A percentile compares a stretch with the other conserved stretches of the same genome.
Evolutionary conservation across 1,140 invertebrate species (phyloP).

Genomic region (Lepidostoma basale): DNA sequence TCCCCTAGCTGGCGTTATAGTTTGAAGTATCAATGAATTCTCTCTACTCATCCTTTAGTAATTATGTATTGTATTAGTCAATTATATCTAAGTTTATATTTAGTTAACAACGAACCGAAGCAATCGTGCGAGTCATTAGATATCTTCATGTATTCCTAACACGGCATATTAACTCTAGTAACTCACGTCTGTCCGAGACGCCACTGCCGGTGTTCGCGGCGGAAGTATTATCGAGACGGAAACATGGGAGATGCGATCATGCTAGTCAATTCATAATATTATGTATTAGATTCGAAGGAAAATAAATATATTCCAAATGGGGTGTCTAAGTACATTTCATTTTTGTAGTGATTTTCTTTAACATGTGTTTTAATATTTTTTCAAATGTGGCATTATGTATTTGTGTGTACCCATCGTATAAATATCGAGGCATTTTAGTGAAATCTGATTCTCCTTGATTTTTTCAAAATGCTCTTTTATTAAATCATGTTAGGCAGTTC

Average conservation of each 20-base stretch:
- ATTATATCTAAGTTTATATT: conserved; percentile 36
- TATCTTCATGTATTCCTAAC: conserved; percentile 39
- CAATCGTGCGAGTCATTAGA: conserved; percentile 26
- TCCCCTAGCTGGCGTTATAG: no score
- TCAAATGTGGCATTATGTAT: conserved; percentile 7
- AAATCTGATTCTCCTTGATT: no score
- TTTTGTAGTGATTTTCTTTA: neutral
- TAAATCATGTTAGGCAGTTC: no score
- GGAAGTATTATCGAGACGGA: conserved; percentile 6
- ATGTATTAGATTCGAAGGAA: conserved; percentile 26
- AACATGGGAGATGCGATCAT: conserved; percentile 39
- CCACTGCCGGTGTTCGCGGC: neutral
- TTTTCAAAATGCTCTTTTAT: no score
- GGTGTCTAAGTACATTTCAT: conserved; percentile 22
- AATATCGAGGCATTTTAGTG: neutral
- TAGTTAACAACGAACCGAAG: conserved; percentile 32
- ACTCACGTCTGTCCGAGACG: no score
- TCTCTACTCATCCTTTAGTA: conserved; percentile 17
- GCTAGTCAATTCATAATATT: conserved; percentile 39
- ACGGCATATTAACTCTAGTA: no score
- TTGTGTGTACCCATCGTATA: neutral
- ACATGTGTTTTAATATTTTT: neutral
- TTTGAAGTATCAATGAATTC: neutral
- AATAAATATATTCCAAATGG: conserved; percentile 31
- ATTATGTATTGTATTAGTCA: conserved; percentile 36